Evolutionary conservation across 2,888 invertebrate species (phyloP), one percentile per base, ranked within the genome.

Genomic region (Tyria jacobaeae): DNA sequence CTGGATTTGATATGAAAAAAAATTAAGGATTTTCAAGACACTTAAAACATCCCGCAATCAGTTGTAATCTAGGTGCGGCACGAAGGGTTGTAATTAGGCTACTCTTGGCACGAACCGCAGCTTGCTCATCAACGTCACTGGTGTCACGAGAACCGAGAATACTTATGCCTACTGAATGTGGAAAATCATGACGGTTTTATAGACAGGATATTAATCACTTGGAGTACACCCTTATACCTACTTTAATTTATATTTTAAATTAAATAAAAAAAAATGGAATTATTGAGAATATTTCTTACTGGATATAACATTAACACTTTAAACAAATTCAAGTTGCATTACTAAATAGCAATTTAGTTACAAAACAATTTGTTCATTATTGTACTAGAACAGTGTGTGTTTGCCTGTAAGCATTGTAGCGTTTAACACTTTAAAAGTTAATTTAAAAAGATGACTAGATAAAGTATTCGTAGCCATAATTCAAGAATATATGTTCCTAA

Each of bases 71-170:
- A 53, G 80, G 77, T 71, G 72, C 73, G 70, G 75, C 73, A 76
- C 35, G 76, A 73, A 81, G 80, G 81, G 73, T 72, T 79, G 86
- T 88, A 88, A 89, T 91, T 89, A 89, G 82, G 77, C 80, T 57
- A 66, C 79, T 73, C 78, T 74, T 73, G 72, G 76, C 75, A 76
- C 66, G 72, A 56, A 56, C 74, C 63, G 64, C 76, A 66, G 80
- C 73, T 76, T 84, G 81, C 83, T 87, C 85, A 85, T 89, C 85
- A 87, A 79, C 76, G 80, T 74, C 73, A 60, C 57, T 50, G 35
- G 48, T 73, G 77, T 65, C 73, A 67, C 73, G 73, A 71, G 71
- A n/a, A 67, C 65, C 15, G 15, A 25, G 35, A 24, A 54, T 48
- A 57, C 60, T 66, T 49, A 51, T 73, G 64, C 60, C 65, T 75